Conservation (phyloP, 2,888 invertebrate genomes). For the Odontomyia ornata region DNA sequence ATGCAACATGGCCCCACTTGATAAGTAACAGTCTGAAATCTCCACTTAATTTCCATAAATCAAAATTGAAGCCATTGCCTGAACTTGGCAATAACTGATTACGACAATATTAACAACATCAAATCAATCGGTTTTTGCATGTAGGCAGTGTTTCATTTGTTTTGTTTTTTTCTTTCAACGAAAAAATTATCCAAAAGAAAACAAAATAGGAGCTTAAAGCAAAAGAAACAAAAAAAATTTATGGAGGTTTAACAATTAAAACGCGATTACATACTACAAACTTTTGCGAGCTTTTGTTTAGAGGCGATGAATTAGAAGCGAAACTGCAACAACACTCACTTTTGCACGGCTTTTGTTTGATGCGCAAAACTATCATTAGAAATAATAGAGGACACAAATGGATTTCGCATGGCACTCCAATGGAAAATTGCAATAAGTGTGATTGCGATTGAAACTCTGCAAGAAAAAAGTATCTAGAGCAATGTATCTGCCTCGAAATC, state of each 20-base stretch:
- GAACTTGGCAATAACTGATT: conserved; percentile 17
- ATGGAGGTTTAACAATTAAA: neutral
- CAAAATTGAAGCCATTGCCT: neutral
- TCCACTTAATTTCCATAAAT: conserved; percentile 17
- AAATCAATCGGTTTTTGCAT: neutral
- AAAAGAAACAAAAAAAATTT: no score
- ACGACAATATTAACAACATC: neutral
- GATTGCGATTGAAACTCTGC: neutral
- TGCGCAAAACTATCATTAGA: neutral
- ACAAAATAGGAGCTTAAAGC: no score
- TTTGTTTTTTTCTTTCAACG: no score
- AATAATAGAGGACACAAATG: conserved; percentile 16
- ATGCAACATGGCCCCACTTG: no score
- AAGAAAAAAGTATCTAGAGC: conserved; percentile 5
- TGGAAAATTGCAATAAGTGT: conserved; percentile 4
- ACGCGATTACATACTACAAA: neutral
- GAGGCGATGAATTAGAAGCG: neutral
- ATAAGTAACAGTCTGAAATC: no score
- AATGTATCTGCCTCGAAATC: neutral
- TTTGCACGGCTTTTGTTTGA: no score
- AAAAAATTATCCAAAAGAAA: neutral
- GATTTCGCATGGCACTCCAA: conserved; percentile 9
- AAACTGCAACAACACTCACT: neutral
- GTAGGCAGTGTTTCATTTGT: no score
- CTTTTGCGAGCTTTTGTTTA: neutral